Base-by-base conservation (phyloP, 2,888 invertebrate genomes). In the Stenichneumon culpator region DNA sequence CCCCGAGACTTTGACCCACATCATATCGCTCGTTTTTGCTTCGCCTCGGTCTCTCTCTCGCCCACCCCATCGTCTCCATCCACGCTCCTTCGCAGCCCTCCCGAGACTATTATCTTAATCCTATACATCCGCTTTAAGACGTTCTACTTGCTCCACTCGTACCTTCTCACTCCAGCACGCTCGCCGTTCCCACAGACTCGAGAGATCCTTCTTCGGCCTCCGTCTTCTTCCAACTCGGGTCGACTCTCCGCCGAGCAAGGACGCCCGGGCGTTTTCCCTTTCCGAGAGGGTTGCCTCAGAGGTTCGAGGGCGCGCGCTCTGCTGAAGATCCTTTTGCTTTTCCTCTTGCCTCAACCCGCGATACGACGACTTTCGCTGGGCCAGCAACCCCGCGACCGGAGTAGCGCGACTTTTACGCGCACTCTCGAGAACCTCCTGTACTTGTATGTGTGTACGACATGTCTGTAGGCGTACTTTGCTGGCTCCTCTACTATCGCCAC, bases 81-180 rank as follows among this genome's bases (percentile, higher is more conserved):
- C 89, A 86, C 86, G 88, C 88, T 90, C 89, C 90, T 91, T 92
- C 91, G 87, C 86, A 85, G 83, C 88, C 90, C 92, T 90, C 90
- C 83, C 89, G 89, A 92, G 93, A 92, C 93, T 92, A 93, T 93
- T 92, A 93, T 93, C 93, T 93, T 93, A 93, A 93, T 93, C 92
- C 92, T 91, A 92, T 92, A 93, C 92, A 92, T 92, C 93, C 92
- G 91, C 92, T 93, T 93, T 93, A 93, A 93, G 93, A 91, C 83
- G 86, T 84, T 89, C 86, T 78, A 81, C 82, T 79, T 77, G 75
- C 82, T 82, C 72, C 60, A 70, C 60, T 50, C 74, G 25, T 72
- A 50, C 54, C 65, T 44, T 72, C 79, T 67, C 70, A 75, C 79
- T 82, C 50, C 36, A 0, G 36, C 79, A 47, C 79, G 67, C 67